These are phyloP conservation scores for Coregonus clupeaformis DNA, from an alignment of 2,113 vertebrate species.

Conservation along the genomic window DNA sequence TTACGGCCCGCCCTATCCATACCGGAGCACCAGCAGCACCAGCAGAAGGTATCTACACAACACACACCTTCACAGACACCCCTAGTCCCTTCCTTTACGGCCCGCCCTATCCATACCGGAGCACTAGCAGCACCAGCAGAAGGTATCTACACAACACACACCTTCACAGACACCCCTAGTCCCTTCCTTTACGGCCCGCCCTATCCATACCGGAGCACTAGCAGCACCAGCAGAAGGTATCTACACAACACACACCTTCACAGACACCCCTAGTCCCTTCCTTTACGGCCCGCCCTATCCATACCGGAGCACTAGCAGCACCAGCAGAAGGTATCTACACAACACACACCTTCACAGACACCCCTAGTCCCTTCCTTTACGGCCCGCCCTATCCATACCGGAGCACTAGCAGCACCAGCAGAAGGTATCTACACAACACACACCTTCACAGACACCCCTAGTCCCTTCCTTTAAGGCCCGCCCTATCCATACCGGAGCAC, in stretches of 20 bases:
- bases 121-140: conserved; percentile 75
- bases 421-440: conserved; percentile 74
- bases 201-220: conserved; percentile 69
- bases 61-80: neutral
- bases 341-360: neutral
- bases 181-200: no score
- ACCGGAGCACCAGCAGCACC: conserved; percentile 74
- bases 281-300: no score
- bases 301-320: conserved; percentile 73
- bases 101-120: conserved; percentile 55
- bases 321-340: conserved; percentile 79
- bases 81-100: no score
- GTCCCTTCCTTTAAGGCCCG: no score
- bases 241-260: neutral
- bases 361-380: no score
- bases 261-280: neutral
- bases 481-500: conserved; percentile 65
- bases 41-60: conserved; percentile 78
- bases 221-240: conserved; percentile 81
- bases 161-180: neutral
- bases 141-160: conserved; percentile 69
- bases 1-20: no score
- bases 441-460: neutral
- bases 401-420: conserved; percentile 79
- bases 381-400: neutral